phyloP scores from a whole-genome alignment of 1,140 invertebrate species.

The Pectinophora gossypiella region DNA sequence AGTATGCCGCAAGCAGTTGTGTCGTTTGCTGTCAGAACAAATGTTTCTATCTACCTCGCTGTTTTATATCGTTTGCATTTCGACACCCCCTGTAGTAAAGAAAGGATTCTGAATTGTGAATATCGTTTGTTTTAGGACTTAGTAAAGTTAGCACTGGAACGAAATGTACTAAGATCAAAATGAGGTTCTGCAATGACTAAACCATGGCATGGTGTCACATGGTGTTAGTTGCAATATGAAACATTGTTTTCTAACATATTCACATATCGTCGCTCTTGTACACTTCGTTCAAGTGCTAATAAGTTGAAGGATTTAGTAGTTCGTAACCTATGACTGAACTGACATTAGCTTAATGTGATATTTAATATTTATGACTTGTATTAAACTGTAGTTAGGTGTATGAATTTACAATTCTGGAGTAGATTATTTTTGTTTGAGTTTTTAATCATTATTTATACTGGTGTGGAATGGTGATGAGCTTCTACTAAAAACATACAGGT shows the following conservation, averaged over 20 bases:
- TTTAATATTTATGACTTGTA: slow-evolving; percentile 67
- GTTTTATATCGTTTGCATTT: slow-evolving; percentile 34
- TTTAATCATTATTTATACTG: background rate
- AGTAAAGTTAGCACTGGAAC: too few species aligned
- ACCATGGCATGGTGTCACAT: too few species aligned
- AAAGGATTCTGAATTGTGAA: slow-evolving; percentile 14
- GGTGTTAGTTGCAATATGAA: too few species aligned
- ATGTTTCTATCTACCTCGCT: slow-evolving; percentile 44
- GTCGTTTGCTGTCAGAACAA: slow-evolving; percentile 23
- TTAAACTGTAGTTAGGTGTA: slow-evolving; percentile 49
- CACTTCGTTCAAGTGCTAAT: too few species aligned
- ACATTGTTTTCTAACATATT: too few species aligned
- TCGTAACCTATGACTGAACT: slow-evolving; percentile 59
- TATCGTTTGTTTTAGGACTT: slow-evolving; percentile 11
- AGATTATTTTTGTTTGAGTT: slow-evolving; percentile 13
- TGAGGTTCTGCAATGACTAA: too few species aligned
- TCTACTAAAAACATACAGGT: too few species aligned
- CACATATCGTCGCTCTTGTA: too few species aligned
- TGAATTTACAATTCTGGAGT: slow-evolving; percentile 34
- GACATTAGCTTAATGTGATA: slow-evolving; percentile 72
- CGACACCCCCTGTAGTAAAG: slow-evolving; percentile 16
- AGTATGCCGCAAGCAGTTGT: background rate
- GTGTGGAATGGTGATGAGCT: background rate
- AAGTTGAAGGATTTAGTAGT: slow-evolving; percentile 33
- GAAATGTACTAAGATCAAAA: too few species aligned